Percentiles rank a stretch among this genome's conserved stretches.
Evolutionary conservation across 1,140 invertebrate species (phyloP).

Genomic region (Octopus sinensis): DNA sequence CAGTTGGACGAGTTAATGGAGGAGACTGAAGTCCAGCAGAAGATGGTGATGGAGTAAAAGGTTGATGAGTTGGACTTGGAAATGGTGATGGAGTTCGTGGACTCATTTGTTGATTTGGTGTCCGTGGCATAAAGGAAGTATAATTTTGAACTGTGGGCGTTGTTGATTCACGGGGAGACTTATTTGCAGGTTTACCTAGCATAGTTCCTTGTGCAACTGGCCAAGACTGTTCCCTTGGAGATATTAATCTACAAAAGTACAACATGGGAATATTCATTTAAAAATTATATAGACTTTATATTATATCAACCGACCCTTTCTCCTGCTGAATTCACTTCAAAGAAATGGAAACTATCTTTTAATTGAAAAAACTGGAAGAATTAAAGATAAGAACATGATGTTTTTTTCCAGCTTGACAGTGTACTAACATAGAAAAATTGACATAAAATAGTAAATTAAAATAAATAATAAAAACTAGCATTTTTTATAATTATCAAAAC

Average conservation of each 20-base stretch:
- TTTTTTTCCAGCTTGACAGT: too few species aligned
- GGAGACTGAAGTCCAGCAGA: slow-evolving; percentile 21
- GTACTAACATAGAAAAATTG: too few species aligned
- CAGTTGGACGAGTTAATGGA: slow-evolving; percentile 11
- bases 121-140: slow-evolving; percentile 22
- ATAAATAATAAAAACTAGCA: too few species aligned
- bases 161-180: background rate
- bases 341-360: too few species aligned
- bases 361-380: too few species aligned
- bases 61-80: slow-evolving; percentile 26
- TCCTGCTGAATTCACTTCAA: too few species aligned
- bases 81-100: slow-evolving; percentile 25
- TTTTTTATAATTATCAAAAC: too few species aligned
- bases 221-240: background rate
- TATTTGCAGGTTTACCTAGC: background rate
- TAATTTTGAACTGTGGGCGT: background rate
- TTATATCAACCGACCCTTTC: too few species aligned
- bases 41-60: slow-evolving; percentile 17
- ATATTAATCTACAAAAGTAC: background rate
- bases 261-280: background rate
- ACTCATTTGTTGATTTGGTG: slow-evolving; percentile 36
- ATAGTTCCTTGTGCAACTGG: background rate
- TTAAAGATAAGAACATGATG: too few species aligned
- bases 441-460: too few species aligned
- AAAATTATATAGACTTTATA: too few species aligned